phyloP scores from a whole-genome alignment of 2,113 vertebrate genomes.

The Lepus timidus region DNA sequence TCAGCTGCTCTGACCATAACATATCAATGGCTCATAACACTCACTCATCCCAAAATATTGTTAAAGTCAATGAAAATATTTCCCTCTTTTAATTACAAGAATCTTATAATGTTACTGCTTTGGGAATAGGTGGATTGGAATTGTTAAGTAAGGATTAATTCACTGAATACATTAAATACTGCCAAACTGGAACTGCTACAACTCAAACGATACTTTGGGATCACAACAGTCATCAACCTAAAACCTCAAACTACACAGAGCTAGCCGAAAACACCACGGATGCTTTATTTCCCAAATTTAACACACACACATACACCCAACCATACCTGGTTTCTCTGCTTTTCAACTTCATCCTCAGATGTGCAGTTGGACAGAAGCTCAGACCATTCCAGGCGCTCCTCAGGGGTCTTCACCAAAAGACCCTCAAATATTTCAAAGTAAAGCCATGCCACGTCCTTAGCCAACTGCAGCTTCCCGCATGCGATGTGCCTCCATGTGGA shows the following conservation, averaged over 20 bases:
- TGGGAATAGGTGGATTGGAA: neutral
- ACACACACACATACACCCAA: neutral
- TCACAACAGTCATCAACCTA: neutral
- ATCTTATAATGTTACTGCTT: conserved; percentile 39
- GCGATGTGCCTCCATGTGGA: conserved; percentile 95
- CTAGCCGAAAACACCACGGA: conserved; percentile 26
- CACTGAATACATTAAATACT: conserved; percentile 17
- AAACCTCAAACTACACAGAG: neutral
- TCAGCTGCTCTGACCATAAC: neutral
- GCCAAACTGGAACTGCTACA: conserved; percentile 14
- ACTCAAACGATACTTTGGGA: conserved; percentile 1
- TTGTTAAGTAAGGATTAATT: conserved; percentile 12
- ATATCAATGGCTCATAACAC: neutral
- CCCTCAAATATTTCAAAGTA: conserved; percentile 96
- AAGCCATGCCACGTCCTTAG: conserved; percentile 94
- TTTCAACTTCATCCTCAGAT: conserved; percentile 91
- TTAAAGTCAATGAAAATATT: conserved; percentile 44
- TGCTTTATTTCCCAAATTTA: conserved; percentile 28
- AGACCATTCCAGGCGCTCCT: conserved; percentile 92
- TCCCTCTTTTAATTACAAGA: conserved; percentile 34
- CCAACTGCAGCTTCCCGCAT: conserved; percentile 96
- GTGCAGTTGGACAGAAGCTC: conserved; percentile 92
- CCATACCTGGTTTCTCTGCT: conserved; percentile 92
- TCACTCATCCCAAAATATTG: neutral
- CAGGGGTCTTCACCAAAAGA: conserved; percentile 85